Evolutionary conservation across 2,113 vertebrate species (phyloP).

Genomic region (Chascanopsetta lugubris): DNA sequence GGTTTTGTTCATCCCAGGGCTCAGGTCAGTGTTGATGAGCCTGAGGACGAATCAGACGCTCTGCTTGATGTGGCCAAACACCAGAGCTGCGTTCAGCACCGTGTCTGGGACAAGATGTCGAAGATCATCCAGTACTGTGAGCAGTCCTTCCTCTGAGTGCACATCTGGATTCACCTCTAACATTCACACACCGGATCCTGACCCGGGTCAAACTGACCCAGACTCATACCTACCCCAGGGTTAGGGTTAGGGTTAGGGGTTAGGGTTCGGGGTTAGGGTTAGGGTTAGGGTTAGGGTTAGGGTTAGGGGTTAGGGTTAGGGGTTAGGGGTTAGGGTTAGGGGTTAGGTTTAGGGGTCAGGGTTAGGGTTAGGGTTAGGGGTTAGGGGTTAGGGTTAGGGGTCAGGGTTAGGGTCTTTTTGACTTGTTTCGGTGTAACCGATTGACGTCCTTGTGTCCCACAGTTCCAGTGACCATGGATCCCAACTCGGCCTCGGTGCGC

Average conservation of each 20-base stretch:
- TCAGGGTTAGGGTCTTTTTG: background rate
- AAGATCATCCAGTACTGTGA: conserved; percentile 59
- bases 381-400: too few species aligned
- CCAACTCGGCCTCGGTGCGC: conserved; percentile 63
- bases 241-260: too few species aligned
- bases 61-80: conserved; percentile 66
- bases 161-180: background rate
- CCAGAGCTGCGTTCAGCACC: conserved; percentile 51
- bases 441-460: background rate
- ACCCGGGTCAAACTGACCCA: too few species aligned
- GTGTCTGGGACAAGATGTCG: conserved; percentile 70
- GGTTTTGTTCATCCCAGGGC: conserved; percentile 39
- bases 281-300: too few species aligned
- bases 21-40: conserved; percentile 28
- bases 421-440: background rate
- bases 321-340: too few species aligned
- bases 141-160: conserved; percentile 9
- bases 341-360: too few species aligned
- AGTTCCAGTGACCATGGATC: conserved; percentile 67
- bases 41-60: conserved; percentile 24
- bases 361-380: too few species aligned
- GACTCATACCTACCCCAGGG: too few species aligned
- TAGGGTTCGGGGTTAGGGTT: too few species aligned
- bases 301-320: too few species aligned
- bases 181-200: too few species aligned